Evolutionary conservation across 2,888 invertebrate genomes (phyloP).

Genomic region (Hylaea fasciaria): DNA sequence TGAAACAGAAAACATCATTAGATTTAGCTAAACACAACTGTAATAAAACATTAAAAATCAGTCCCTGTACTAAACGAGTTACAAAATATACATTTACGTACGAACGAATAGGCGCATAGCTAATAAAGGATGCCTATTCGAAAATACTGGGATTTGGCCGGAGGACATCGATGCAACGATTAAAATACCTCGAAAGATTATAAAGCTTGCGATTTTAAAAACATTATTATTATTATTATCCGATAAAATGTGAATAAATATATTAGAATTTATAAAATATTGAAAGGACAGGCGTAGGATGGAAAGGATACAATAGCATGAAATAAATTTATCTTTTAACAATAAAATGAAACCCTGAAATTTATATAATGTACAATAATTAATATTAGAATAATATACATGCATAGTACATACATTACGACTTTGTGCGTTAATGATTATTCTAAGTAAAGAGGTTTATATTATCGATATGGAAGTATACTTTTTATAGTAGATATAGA

Average conservation of each 20-base stretch:
- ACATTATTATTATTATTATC: neutral
- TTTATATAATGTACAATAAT: constrained; percentile 70
- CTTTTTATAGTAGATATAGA: constrained; percentile 4
- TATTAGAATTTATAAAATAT: constrained; percentile 5
- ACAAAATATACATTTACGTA: constrained; percentile 58
- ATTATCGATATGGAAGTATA: constrained; percentile 11
- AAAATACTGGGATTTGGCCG: constrained; percentile 57
- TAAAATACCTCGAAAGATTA: no score
- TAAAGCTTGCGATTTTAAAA: neutral
- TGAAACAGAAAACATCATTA: constrained; percentile 29
- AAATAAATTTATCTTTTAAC: constrained; percentile 13
- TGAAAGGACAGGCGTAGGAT: neutral
- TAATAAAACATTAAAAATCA: constrained; percentile 45
- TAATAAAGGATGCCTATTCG: constrained; percentile 9
- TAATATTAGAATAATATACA: constrained; percentile 36
- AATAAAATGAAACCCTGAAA: constrained; percentile 49
- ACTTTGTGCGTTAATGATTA: constrained; percentile 46
- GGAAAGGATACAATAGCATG: neutral
- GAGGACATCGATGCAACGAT: constrained; percentile 53
- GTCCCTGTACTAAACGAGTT: constrained; percentile 58
- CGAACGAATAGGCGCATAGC: constrained; percentile 12
- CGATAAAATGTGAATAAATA: constrained; percentile 10
- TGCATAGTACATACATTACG: constrained; percentile 52
- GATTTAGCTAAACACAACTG: constrained; percentile 49
- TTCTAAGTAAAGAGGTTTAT: constrained; percentile 1